A percentile compares a stretch with the other conserved stretches of the same genome.
Conservation (phyloP, 2,797 vertebrate species). For the Leptatherina wallacei region DNA sequence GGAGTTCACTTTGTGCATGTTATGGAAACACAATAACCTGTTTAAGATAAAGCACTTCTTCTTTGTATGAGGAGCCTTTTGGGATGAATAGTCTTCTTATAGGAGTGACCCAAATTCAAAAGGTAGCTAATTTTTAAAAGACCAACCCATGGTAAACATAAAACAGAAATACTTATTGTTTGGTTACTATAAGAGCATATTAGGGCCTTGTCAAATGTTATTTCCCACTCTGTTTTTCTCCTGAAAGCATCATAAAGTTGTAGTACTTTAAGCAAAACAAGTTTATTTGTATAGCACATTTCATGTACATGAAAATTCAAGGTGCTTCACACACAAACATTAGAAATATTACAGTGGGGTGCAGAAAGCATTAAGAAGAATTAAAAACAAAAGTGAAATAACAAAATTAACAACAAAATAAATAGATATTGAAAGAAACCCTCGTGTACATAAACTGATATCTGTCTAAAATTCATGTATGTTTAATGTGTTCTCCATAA, state of each 20-base stretch:
- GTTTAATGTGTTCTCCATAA: not conserved
- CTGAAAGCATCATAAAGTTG: not conserved
- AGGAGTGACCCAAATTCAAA: slow-evolving; percentile 26
- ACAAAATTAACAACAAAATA: too few relatives aligned
- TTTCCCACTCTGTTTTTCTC: slow-evolving; percentile 7
- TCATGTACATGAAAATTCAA: too few relatives aligned
- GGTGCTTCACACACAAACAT: too few relatives aligned
- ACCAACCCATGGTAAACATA: slow-evolving; percentile 44
- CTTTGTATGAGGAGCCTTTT: slow-evolving; percentile 17
- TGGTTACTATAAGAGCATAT: slow-evolving; percentile 15
- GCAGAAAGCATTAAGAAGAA: too few relatives aligned
- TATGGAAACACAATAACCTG: slow-evolving; percentile 19
- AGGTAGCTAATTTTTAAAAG: slow-evolving; percentile 34
- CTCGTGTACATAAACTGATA: not conserved
- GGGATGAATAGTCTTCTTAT: slow-evolving; percentile 1
- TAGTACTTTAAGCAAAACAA: not conserved
- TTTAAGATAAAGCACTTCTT: slow-evolving; percentile 6
- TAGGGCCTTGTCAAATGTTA: not conserved
- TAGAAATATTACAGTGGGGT: too few relatives aligned
- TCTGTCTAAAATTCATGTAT: not conserved
- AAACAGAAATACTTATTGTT: not conserved
- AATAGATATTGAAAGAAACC: too few relatives aligned
- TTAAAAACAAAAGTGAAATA: too few relatives aligned
- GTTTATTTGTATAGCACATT: too few relatives aligned
- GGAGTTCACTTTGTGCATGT: slow-evolving; percentile 11